phyloP scores from a whole-genome alignment of 2,113 vertebrate genomes.

The Petaurus breviceps region DNA sequence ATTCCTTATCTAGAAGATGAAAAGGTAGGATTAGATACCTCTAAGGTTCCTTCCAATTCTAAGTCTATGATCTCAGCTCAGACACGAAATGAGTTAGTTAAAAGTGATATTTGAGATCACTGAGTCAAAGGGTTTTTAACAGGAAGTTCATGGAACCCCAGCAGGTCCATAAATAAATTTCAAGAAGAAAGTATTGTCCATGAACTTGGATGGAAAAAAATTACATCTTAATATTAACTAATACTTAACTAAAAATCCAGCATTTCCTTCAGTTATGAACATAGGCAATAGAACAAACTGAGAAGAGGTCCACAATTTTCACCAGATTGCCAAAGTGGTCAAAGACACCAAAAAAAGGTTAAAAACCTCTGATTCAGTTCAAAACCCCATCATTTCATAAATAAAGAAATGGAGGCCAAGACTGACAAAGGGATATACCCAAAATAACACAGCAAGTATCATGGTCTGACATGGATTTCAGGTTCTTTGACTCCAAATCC shows the following conservation, averaged over 20 bases:
- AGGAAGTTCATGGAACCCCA: background rate
- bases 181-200: background rate
- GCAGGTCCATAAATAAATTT: background rate
- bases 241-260: background rate
- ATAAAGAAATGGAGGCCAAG: slow-evolving; percentile 7
- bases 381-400: background rate
- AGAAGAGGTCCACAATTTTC: background rate
- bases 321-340: background rate
- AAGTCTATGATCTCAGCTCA: background rate
- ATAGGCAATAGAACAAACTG: background rate
- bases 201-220: background rate
- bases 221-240: background rate
- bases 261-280: background rate
- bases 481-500: background rate
- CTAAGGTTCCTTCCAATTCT: background rate
- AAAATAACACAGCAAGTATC: slow-evolving; percentile 19
- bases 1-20: background rate
- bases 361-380: background rate
- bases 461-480: background rate
- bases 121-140: background rate
- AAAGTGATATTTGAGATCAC: background rate
- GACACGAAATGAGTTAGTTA: background rate
- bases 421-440: background rate
- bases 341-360: background rate
- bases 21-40: background rate